These are phyloP conservation scores for Sitta carolinensis DNA, from an alignment of 2,797 vertebrate species.

Conservation along the genomic window DNA sequence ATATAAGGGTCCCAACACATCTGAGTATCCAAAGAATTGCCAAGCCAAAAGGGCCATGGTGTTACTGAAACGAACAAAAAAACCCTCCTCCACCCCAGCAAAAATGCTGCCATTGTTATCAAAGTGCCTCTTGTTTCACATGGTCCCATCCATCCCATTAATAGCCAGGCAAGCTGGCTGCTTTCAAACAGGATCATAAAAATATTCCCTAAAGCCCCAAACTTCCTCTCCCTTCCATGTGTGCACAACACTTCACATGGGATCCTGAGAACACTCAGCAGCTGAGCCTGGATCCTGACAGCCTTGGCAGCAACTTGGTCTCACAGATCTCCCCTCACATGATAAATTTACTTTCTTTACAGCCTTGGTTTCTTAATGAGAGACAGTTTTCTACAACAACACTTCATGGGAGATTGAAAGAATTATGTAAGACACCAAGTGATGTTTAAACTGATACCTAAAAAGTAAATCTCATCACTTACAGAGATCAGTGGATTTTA, in stretches of 20 bases:
- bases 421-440: background rate
- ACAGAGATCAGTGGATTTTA: background rate
- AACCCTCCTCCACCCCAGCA: background rate
- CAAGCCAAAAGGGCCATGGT: background rate
- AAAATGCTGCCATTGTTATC: background rate
- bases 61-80: background rate
- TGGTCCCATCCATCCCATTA: background rate
- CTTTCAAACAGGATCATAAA: background rate
- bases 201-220: background rate
- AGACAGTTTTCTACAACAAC: background rate
- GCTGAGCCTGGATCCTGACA: background rate
- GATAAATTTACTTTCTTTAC: background rate
- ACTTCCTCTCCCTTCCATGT: background rate
- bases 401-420: background rate
- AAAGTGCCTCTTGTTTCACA: background rate
- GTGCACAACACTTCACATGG: background rate
- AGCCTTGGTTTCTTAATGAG: background rate
- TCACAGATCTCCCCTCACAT: background rate
- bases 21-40: background rate
- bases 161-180: background rate
- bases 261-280: background rate
- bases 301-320: background rate
- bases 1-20: background rate
- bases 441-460: background rate
- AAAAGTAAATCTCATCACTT: background rate